Percentiles rank a stretch among this genome's conserved stretches.
Evolutionary conservation across 2,888 invertebrate genomes (phyloP).

Genomic region (Protonemura montana): DNA sequence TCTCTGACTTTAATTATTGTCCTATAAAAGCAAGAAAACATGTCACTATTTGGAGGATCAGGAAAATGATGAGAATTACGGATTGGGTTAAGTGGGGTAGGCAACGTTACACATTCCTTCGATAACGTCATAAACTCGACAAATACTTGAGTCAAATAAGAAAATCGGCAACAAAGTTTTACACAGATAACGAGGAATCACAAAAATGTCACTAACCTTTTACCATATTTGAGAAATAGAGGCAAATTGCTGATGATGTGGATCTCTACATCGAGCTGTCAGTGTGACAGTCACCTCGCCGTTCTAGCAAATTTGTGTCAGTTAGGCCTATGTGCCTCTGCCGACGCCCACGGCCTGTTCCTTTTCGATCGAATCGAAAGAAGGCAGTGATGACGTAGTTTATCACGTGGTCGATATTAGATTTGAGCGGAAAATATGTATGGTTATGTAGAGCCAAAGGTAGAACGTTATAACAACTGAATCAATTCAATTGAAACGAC

Average conservation of each 20-base stretch:
- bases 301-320: not conserved
- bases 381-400: not conserved
- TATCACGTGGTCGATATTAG: not conserved
- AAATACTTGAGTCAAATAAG: not conserved
- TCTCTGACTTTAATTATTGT: not conserved
- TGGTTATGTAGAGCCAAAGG: too few species aligned
- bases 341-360: not conserved
- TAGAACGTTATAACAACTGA: too few species aligned
- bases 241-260: constrained; percentile 7
- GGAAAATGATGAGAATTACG: not conserved
- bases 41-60: not conserved
- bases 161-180: not conserved
- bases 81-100: not conserved
- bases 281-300: not conserved
- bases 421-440: not conserved
- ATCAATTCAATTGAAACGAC: too few species aligned
- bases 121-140: not conserved
- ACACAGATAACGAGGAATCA: not conserved
- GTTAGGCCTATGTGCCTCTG: not conserved
- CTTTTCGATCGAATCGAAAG: not conserved
- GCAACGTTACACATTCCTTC: too few species aligned
- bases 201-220: not conserved
- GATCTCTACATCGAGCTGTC: not conserved
- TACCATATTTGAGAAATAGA: not conserved
- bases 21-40: not conserved